Conservation (phyloP, 2,113 vertebrate species). For the Ardeotis arabs region DNA sequence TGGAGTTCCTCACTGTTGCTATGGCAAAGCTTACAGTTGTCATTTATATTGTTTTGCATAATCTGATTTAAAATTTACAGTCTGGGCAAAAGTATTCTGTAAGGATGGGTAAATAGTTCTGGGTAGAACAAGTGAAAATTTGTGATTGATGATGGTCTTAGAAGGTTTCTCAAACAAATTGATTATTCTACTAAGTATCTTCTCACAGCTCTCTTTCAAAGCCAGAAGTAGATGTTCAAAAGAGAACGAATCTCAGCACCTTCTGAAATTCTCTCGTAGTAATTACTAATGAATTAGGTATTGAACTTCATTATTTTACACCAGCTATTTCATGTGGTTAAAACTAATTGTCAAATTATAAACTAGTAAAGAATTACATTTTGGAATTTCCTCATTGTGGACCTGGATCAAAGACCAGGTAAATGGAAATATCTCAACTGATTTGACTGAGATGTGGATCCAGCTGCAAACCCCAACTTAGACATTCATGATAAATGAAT, state of each 20-base stretch:
- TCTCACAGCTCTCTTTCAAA: background rate
- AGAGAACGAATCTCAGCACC: background rate
- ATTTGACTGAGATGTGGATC: background rate
- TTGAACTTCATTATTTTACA: background rate
- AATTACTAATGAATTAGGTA: background rate
- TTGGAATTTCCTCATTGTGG: background rate
- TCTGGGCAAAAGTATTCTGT: background rate
- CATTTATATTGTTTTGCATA: background rate
- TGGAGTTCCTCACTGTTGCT: constrained; percentile 65
- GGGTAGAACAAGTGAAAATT: background rate
- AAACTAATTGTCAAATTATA: background rate
- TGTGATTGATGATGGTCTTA: background rate
- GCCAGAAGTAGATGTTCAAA: background rate
- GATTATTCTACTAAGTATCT: background rate
- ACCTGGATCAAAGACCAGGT: background rate
- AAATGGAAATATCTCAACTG: background rate
- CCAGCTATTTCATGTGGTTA: background rate
- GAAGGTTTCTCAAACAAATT: background rate
- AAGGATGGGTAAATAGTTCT: background rate
- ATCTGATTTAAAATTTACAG: background rate
- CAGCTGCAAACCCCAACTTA: background rate
- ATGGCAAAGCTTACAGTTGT: constrained; percentile 52
- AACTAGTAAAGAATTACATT: background rate
- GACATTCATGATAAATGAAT: background rate
- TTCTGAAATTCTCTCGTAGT: background rate